These are phyloP conservation scores for Sinotaia quadrata DNA, from an alignment of 2,888 invertebrate species.

Conservation along the genomic window DNA sequence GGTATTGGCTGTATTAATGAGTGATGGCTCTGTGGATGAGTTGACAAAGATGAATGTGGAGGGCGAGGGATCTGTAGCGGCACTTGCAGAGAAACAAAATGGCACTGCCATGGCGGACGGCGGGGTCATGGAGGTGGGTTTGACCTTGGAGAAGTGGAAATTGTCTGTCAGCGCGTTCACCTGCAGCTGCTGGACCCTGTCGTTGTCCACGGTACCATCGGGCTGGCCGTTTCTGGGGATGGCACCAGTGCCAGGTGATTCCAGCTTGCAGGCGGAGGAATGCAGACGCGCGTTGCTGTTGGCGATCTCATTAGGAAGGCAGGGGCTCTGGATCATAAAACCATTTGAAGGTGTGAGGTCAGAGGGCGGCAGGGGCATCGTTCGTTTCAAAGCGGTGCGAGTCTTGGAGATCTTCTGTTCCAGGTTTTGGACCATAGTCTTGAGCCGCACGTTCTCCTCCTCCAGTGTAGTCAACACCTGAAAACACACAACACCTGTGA, in stretches of 20 bases:
- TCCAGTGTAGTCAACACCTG: constrained; percentile 34
- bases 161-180: constrained; percentile 15
- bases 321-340: background rate
- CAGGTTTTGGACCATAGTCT: constrained; percentile 28
- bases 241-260: background rate
- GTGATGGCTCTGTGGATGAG: background rate
- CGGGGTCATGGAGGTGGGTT: background rate
- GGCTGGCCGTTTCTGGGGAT: background rate
- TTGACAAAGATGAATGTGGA: background rate
- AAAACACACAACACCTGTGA: background rate
- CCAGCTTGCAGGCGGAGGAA: background rate
- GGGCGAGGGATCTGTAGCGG: background rate
- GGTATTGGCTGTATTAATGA: background rate
- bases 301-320: background rate
- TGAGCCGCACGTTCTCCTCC: constrained; percentile 34
- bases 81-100: background rate
- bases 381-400: constrained; percentile 2
- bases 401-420: constrained; percentile 24
- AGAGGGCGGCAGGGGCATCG: background rate
- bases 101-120: background rate
- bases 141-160: constrained; percentile 2
- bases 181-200: constrained; percentile 6
- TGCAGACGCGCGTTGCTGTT: background rate
- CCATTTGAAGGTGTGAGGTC: background rate
- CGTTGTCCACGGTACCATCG: constrained; percentile 20